Base-by-base conservation (phyloP, 2,888 invertebrate genomes). In the Allygus modestus region DNA sequence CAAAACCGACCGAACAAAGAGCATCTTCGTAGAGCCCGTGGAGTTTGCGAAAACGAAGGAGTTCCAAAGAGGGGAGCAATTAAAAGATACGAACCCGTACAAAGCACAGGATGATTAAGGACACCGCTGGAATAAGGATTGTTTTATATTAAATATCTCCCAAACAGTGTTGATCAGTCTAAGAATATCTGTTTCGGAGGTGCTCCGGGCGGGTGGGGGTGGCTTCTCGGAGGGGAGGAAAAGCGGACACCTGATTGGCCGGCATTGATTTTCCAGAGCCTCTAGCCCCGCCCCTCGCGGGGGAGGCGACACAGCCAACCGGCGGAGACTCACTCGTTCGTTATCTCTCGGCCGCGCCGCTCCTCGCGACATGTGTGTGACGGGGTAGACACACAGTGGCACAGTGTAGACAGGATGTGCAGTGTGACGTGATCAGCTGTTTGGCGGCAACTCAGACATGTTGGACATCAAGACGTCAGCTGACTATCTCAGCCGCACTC, bases 401-500 rank as follows among this genome's bases (percentile, higher is more conserved):
- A 37, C n/a, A 54, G 54, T 23, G 54, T 23, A 15, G 23, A 11
- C 51, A 77, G 31, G 26, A 77, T 77, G 77, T 51, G 77, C 26
- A 31, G 51, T 77, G 79, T 79, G 79, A 79, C 79, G 37, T 79
- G 51, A 73, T 69, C 73, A 51, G 41, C 43, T 75, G 46, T 46
- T 7, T 12, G 46, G 46, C 46, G 54, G 23, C 20, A 23, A 23
- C 7, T 20, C n/a, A n/a, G 75, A 54, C 89, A 97, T 97, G 97
- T 94, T 97, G 92, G 97, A 97, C 94, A 97, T 97, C 90, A 97
- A 97, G 92, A 95, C 95, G 90, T 95, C 97, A 89, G 95, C 97
- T 92, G 97, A 97, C 93, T 97, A 97, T 92, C 93, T 97, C 90
- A 95, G 95, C 92, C 95, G 97, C 92, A 95, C 97, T 91, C 97